A percentile compares a stretch with the other conserved stretches of the same genome.
Evolutionary conservation across 2,797 vertebrate species (phyloP).

Genomic region (Potorous gilbertii): DNA sequence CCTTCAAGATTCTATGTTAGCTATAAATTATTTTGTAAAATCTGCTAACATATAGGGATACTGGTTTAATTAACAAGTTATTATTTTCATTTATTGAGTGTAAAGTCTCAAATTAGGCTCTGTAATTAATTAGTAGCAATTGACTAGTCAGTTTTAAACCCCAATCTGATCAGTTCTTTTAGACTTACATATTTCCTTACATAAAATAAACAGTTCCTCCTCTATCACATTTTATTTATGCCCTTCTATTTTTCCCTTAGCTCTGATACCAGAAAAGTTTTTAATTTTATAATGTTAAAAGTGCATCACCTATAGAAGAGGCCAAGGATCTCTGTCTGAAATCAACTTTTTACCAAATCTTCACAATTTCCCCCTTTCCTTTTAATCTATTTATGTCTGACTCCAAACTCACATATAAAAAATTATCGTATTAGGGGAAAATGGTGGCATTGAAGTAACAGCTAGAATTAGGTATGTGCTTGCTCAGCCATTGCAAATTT

Average conservation of each 20-base stretch:
- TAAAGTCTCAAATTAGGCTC: neutral
- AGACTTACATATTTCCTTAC: neutral
- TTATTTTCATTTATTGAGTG: neutral
- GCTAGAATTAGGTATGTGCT: neutral
- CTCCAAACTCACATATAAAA: neutral
- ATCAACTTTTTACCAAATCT: neutral
- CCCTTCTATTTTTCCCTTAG: neutral
- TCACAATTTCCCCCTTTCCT: neutral
- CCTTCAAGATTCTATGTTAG: neutral
- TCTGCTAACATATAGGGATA: neutral
- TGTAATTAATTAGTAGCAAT: neutral
- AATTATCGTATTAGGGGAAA: neutral
- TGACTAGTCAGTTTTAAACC: neutral
- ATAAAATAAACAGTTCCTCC: neutral
- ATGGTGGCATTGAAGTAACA: neutral
- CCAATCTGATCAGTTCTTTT: neutral
- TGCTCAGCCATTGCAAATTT: rapidly evolving
- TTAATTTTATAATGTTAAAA: neutral
- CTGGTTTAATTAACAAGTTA: neutral
- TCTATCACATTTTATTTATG: neutral
- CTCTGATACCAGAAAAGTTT: neutral
- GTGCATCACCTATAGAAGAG: neutral
- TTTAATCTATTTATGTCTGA: neutral
- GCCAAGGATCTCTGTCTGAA: slow-evolving; percentile 34
- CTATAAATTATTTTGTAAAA: neutral